Percentiles rank a stretch among this genome's conserved stretches.
phyloP scores from a whole-genome alignment of 2,797 vertebrate species.

The Australoheros facetus region DNA sequence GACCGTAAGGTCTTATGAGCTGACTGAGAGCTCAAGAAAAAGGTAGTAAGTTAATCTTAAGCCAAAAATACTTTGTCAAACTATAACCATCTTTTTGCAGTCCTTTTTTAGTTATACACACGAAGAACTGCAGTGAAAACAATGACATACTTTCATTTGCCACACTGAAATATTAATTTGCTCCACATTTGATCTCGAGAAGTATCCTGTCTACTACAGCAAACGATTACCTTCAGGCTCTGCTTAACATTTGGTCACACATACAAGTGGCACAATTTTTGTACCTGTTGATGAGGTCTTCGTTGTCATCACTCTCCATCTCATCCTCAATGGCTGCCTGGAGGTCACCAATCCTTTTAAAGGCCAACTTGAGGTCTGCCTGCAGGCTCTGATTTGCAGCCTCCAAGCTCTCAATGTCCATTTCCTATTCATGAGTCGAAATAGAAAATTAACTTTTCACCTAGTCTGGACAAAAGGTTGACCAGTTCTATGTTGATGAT shows the following conservation, averaged over 20 bases:
- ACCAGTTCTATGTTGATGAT: constrained; percentile 1
- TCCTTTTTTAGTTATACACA: accelerated
- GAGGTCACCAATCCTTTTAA: constrained; percentile 97
- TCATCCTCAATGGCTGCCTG: constrained; percentile 98
- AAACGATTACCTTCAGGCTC: neutral
- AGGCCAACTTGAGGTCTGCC: constrained; percentile 95
- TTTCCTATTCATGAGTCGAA: constrained; percentile 82
- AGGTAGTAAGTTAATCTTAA: too few species aligned
- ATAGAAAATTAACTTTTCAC: constrained; percentile 11
- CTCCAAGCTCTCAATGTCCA: constrained; percentile 97
- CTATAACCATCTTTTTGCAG: neutral
- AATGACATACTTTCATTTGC: neutral
- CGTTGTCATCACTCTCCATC: constrained; percentile 98
- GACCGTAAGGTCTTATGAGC: too few species aligned
- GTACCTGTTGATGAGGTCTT: constrained; percentile 98
- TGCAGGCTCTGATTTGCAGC: constrained; percentile 98
- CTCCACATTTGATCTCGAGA: neutral
- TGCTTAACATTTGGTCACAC: neutral
- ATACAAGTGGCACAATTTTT: neutral
- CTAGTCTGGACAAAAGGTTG: neutral
- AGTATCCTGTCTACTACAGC: neutral
- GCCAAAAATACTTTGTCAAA: neutral
- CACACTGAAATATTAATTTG: neutral
- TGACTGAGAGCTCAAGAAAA: too few species aligned
- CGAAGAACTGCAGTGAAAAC: neutral